Conservation (phyloP, 2,113 vertebrate genomes). For the Neodontobutis hainanensis region DNA sequence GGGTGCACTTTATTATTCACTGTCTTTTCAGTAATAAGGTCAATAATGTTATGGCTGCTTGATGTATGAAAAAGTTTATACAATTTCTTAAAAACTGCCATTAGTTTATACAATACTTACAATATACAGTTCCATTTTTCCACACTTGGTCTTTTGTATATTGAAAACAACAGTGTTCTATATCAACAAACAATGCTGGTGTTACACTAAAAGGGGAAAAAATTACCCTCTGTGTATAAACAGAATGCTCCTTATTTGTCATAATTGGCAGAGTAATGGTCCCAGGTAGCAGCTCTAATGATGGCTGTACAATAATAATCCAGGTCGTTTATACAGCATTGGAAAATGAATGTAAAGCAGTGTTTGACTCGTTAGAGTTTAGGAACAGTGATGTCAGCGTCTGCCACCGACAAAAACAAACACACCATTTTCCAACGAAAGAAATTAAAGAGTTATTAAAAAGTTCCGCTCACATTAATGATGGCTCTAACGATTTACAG, state of each 20-base stretch:
- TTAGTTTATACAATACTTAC: no score
- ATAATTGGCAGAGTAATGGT: neutral
- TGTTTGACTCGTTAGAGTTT: slow-evolving; percentile 16
- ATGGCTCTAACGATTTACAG: slow-evolving; percentile 56
- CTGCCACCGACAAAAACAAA: slow-evolving; percentile 50
- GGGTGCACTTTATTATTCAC: no score
- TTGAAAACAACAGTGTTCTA: neutral
- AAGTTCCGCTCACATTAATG: slow-evolving; percentile 60
- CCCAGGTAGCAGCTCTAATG: slow-evolving; percentile 11
- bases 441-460: slow-evolving; percentile 65
- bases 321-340: slow-evolving; percentile 39
- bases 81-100: no score
- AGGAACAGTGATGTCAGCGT: slow-evolving; percentile 43
- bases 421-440: slow-evolving; percentile 60
- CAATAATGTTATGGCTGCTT: no score
- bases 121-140: no score
- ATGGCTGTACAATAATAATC: slow-evolving; percentile 17
- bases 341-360: slow-evolving; percentile 47
- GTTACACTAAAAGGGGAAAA: neutral
- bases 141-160: no score
- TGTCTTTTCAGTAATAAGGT: no score
- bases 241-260: neutral
- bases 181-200: neutral
- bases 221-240: neutral
- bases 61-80: no score